A percentile compares a stretch with the other conserved stretches of the same genome.
Evolutionary conservation across 2,888 invertebrate species (phyloP).

Genomic region (Megastigmus dorsalis): DNA sequence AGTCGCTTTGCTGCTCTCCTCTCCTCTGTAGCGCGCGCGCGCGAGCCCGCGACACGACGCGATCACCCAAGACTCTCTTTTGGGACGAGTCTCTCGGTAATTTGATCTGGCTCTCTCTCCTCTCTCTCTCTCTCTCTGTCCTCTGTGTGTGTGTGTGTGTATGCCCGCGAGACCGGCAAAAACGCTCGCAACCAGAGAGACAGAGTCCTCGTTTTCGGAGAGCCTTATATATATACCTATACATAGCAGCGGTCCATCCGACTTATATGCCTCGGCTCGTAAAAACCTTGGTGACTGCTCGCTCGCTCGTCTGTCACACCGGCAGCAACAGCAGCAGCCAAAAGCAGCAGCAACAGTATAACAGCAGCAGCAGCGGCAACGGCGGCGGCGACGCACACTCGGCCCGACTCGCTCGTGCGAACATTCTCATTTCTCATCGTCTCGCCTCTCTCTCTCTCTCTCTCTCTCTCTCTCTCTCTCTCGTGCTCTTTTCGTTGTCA

Average conservation of each 20-base stretch:
- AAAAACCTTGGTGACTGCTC: conserved; percentile 43
- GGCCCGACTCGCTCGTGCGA: conserved; percentile 28
- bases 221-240: no score
- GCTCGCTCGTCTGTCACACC: conserved; percentile 45
- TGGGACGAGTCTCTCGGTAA: conserved; percentile 57
- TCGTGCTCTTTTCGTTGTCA: neutral
- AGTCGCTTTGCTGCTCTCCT: no score
- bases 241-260: no score
- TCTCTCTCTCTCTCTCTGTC: no score
- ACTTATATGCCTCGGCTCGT: no score
- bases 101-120: conserved; percentile 58
- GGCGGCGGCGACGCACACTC: conserved; percentile 17
- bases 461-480: neutral
- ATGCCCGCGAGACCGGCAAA: conserved; percentile 54
- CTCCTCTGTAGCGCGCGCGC: no score
- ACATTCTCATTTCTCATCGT: conserved; percentile 44
- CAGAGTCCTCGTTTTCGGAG: no score
- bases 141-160: no score
- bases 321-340: no score
- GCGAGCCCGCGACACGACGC: neutral
- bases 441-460: conserved; percentile 8
- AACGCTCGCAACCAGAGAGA: no score
- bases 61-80: conserved; percentile 3
- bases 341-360: no score
- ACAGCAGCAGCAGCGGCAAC: no score